These are phyloP conservation scores for Tyria jacobaeae DNA, from an alignment of 2,888 invertebrate genomes.

Conservation along the genomic window DNA sequence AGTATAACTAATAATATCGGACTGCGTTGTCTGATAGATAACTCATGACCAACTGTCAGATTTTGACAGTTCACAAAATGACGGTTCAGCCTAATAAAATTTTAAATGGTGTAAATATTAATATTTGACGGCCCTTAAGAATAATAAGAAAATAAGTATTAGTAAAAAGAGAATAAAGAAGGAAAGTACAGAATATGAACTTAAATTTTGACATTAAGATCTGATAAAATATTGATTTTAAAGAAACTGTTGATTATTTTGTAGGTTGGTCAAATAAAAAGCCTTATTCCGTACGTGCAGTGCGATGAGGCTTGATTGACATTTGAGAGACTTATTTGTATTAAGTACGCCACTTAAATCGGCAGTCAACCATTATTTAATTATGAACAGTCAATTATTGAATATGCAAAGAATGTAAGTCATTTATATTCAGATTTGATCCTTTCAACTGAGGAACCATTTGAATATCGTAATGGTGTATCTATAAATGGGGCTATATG, in stretches of 20 bases:
- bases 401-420: too few relatives aligned
- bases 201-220: constrained; percentile 23
- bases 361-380: too few relatives aligned
- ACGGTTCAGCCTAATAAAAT: not conserved
- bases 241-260: not conserved
- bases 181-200: constrained; percentile 8
- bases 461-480: too few relatives aligned
- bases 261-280: too few relatives aligned
- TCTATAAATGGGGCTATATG: too few relatives aligned
- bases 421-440: too few relatives aligned
- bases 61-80: not conserved
- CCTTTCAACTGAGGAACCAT: too few relatives aligned
- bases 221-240: too few relatives aligned
- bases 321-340: not conserved
- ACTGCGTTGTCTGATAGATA: not conserved
- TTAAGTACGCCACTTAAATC: not conserved
- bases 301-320: not conserved
- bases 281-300: constrained; percentile 2
- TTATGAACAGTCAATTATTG: too few relatives aligned
- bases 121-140: constrained; percentile 7
- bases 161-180: not conserved
- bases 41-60: not conserved
- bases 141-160: not conserved
- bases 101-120: not conserved
- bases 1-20: too few relatives aligned